Conservation (phyloP, 2,113 vertebrate species). For the Vulpes vulpes region DNA sequence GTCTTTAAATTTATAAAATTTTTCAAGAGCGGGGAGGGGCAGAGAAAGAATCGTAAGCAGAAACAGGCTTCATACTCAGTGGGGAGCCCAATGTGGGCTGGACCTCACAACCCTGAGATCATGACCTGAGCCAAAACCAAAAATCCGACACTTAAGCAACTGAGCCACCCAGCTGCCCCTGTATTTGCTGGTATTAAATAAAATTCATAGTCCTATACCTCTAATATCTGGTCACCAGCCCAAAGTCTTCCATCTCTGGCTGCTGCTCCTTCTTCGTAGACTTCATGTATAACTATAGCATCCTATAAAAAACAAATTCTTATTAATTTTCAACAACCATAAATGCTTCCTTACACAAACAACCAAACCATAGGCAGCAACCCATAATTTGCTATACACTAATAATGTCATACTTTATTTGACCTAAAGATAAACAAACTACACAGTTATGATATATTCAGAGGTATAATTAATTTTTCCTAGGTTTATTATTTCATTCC, state of each 20-base stretch:
- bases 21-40: neutral
- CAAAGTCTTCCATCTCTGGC: slow-evolving; percentile 96
- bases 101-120: neutral
- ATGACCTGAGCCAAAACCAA: neutral
- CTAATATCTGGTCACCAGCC: slow-evolving; percentile 97
- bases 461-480: slow-evolving; percentile 15
- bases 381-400: neutral
- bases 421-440: slow-evolving; percentile 22
- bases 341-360: slow-evolving; percentile 54
- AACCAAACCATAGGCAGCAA: neutral
- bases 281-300: slow-evolving; percentile 98
- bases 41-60: neutral
- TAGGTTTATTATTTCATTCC: slow-evolving; percentile 44
- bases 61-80: neutral
- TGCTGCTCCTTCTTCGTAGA: slow-evolving; percentile 98
- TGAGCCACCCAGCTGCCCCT: neutral
- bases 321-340: slow-evolving; percentile 48
- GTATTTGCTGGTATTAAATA: neutral
- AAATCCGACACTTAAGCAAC: neutral
- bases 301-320: slow-evolving; percentile 87
- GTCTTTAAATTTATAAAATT: neutral
- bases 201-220: slow-evolving; percentile 87
- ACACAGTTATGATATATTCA: neutral
- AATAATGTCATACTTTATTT: neutral
- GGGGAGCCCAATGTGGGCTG: neutral